Evolutionary conservation across 1,140 invertebrate genomes (phyloP), one percentile per base, ranked within the genome.

Genomic region (Caerostris extrusa): DNA sequence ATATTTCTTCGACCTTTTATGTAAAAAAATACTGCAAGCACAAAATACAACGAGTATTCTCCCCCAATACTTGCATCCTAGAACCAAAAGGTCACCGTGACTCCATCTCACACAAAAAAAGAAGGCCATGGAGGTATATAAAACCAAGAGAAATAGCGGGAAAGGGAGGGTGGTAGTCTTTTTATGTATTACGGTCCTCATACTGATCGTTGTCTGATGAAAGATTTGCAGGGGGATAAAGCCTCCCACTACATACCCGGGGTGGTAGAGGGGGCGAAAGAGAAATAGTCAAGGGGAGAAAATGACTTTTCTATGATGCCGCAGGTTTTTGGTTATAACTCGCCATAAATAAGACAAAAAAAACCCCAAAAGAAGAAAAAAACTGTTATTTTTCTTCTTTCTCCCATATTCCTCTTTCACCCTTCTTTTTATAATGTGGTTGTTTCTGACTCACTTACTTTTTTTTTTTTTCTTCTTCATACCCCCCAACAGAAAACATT

Each of bases 281-380:
- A 34, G 34, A 34, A 34, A 71, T 8, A n/a, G 17, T 8, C 53
- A 61, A 87, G 12, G 57, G 57, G 90, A 83, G 90, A 91, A 91
- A 91, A 91, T 91, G 90, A 91, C 90, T 91, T 91, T 91, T 91
- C 71, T 64, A 91, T 82, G 90, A 83, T 61, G 71, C 90, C 77
- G 19, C 71, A 83, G 90, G 71, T 61, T 91, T 91, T 91, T 64
- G 58, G 90, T 83, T 91, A 91, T 91, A 91, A 91, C 90, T 91
- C 77, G n/a, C 71, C 60, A 91, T 91, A 91, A 91, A 91, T 82
- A 91, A 91, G 77, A 91, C 71, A 91, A 61, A 12, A 91, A 77
- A 12, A 91, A 77, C 64, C 64, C 53, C 53, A 83, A 61, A 87
- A 87, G 1, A 83, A 83, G n/a, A 57, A 87, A 12, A 87, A 58